Base-by-base conservation (phyloP, 2,797 vertebrate genomes). In the Perdix hodgsoniae region DNA sequence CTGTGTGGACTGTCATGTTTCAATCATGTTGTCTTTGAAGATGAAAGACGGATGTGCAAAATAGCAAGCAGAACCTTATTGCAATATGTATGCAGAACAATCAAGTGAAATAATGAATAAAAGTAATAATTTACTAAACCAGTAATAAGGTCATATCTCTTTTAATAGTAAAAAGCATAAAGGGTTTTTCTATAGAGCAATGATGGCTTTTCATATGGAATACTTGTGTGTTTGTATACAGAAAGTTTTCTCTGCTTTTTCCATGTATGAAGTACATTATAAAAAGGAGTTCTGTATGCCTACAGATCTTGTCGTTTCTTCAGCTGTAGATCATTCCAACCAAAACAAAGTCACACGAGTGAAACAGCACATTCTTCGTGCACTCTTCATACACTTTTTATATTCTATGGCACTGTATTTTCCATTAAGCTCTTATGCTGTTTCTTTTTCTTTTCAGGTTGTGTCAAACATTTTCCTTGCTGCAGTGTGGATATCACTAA, bases 401-500 rank as follows among this genome's bases (percentile, higher is more conserved):
- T 9, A 33, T 74, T 72, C 14, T 6, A 3, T 27, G 16, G 75
- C 39, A 90, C n/a, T 27, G 18, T 9, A 3, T 73, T 86, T 90
- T 40, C 13, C 24, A 5, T 54, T 40, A 26, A 67, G 73, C 37
- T 22, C 57, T 59, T 60, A 14, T 24, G 6, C 42, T 81, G 6
- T 85, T 69, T 33, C n/a, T 92, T 61, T 73, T 45, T 91, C n/a
- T 89, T 91, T 91, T 49, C 83, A 97, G 97, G 97, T 27, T 98
- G 98, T 35, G 66, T 97, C 1, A 70, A 94, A 37, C 96, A 90
- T 93, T 98, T 97, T 56, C 93, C 91, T 0, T 98, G 98, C 92
- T 98, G 98, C 52, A 92, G 88, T 42, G 61, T 98, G 40, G 97
- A 98, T 96, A 97, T 96, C 49, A 90, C 97, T 0, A 97, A 83